These are phyloP conservation scores for Lates calcarifer DNA, from an alignment of 2,113 vertebrate genomes.

Conservation along the genomic window DNA sequence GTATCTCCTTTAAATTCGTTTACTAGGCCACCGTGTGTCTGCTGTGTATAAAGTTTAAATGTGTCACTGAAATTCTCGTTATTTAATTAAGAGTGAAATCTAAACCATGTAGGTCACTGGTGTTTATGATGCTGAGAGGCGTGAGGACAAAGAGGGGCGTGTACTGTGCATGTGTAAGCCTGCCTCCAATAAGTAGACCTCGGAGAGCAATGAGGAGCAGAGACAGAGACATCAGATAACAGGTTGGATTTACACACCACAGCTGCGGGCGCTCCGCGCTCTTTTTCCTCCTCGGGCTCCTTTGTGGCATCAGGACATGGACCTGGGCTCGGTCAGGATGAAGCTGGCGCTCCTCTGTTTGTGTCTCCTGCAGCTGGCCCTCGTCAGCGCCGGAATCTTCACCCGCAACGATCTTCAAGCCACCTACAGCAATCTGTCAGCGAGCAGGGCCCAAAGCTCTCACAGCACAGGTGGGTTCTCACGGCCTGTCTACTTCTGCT, in stretches of 20 bases:
- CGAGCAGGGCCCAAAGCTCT: neutral
- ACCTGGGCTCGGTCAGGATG: conserved; percentile 31
- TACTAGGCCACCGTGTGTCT: no score
- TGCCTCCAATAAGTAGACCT: conserved; percentile 34
- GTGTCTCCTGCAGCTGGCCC: conserved; percentile 39
- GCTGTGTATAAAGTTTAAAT: neutral
- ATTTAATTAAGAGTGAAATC: no score
- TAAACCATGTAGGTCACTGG: neutral
- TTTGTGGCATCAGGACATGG: neutral
- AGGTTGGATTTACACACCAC: neutral
- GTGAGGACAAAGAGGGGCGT: conserved; percentile 48
- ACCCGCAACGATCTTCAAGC: neutral
- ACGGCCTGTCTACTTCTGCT: neutral
- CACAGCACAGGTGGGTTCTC: conserved; percentile 52
- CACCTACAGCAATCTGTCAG: neutral
- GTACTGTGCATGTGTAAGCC: conserved; percentile 30
- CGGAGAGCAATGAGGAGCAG: conserved; percentile 6
- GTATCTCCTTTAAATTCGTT: no score
- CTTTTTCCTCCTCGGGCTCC: neutral
- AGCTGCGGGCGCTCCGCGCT: neutral
- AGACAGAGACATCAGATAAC: neutral
- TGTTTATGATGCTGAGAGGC: neutral
- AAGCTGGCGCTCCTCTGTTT: conserved; percentile 34
- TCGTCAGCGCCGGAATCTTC: neutral
- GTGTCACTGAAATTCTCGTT: neutral